These are phyloP conservation scores for Bucco capensis DNA, from an alignment of 2,113 vertebrate genomes.

Conservation along the genomic window DNA sequence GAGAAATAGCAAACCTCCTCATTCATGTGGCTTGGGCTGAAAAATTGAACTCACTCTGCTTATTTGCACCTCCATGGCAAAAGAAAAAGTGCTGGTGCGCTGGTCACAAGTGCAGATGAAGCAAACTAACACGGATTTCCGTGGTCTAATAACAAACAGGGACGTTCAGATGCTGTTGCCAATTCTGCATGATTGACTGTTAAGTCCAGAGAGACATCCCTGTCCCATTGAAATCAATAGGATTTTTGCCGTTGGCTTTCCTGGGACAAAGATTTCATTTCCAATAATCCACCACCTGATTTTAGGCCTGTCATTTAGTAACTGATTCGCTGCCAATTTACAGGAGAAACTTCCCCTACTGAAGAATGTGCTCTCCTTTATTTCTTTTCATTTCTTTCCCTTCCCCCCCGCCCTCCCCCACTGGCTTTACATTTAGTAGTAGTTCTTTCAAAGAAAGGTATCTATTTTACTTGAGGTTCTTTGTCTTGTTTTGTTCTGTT, in stretches of 20 bases:
- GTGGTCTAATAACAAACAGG: slow-evolving; percentile 41
- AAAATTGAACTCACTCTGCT: slow-evolving; percentile 34
- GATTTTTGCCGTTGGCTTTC: slow-evolving; percentile 53
- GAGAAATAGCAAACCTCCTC: slow-evolving; percentile 38
- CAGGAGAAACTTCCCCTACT: slow-evolving; percentile 1
- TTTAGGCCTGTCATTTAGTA: slow-evolving; percentile 49
- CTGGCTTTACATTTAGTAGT: background rate
- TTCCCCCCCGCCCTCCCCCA: fast-evolving
- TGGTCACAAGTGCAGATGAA: slow-evolving; percentile 35
- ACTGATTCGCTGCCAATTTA: slow-evolving; percentile 23
- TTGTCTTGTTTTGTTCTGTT: background rate
- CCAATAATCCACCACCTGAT: slow-evolving; percentile 53
- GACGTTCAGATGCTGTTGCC: background rate
- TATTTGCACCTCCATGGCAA: slow-evolving; percentile 21
- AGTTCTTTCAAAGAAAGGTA: slow-evolving; percentile 1
- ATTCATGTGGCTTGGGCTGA: slow-evolving; percentile 48
- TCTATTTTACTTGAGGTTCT: background rate
- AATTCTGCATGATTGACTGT: slow-evolving; percentile 52
- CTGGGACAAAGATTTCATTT: slow-evolving; percentile 58
- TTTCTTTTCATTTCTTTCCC: fast-evolving
- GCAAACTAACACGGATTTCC: slow-evolving; percentile 49
- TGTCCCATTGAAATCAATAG: slow-evolving; percentile 48
- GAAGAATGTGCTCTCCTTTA: background rate
- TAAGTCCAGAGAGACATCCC: slow-evolving; percentile 41
- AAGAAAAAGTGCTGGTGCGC: background rate